These are phyloP conservation scores for Amia ocellicauda DNA, from an alignment of 2,113 vertebrate species.

Conservation along the genomic window DNA sequence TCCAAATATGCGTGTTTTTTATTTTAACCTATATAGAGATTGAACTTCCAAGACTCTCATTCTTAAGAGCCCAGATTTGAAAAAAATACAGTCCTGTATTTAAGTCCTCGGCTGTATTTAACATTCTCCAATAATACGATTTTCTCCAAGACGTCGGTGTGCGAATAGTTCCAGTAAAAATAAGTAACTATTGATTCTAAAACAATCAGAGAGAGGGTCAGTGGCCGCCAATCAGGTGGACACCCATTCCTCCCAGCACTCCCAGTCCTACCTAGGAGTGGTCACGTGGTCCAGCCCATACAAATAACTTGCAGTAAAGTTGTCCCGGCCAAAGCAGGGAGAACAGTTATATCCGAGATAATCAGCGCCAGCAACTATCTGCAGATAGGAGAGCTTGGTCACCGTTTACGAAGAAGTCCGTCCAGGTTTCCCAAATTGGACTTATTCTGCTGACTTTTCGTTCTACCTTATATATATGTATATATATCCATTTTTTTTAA, in stretches of 20 bases:
- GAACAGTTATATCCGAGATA: conserved; percentile 62
- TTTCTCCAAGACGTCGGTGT: too few relatives aligned
- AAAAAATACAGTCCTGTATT: too few relatives aligned
- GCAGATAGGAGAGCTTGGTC: conserved; percentile 28
- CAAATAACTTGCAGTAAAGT: conserved; percentile 63
- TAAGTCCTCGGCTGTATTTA: too few relatives aligned
- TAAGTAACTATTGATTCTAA: conserved; percentile 18
- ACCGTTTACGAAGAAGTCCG: neutral
- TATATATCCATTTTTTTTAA: neutral
- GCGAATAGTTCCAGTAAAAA: conserved; percentile 4
- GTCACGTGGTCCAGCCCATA: conserved; percentile 72
- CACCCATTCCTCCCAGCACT: conserved; percentile 20
- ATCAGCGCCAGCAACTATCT: conserved; percentile 54
- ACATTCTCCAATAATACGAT: too few relatives aligned
- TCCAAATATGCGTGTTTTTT: too few relatives aligned
- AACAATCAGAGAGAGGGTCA: too few relatives aligned
- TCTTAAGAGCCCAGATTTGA: too few relatives aligned
- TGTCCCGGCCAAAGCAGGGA: conserved; percentile 48
- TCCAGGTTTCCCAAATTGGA: neutral
- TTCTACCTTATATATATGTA: neutral
- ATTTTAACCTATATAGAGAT: too few relatives aligned
- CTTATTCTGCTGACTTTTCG: too few relatives aligned
- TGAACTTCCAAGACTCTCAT: too few relatives aligned
- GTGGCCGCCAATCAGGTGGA: too few relatives aligned
- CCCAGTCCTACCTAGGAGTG: conserved; percentile 52